Base-by-base conservation (phyloP, 2,113 vertebrate species). In the Oxyruncus cristatus region DNA sequence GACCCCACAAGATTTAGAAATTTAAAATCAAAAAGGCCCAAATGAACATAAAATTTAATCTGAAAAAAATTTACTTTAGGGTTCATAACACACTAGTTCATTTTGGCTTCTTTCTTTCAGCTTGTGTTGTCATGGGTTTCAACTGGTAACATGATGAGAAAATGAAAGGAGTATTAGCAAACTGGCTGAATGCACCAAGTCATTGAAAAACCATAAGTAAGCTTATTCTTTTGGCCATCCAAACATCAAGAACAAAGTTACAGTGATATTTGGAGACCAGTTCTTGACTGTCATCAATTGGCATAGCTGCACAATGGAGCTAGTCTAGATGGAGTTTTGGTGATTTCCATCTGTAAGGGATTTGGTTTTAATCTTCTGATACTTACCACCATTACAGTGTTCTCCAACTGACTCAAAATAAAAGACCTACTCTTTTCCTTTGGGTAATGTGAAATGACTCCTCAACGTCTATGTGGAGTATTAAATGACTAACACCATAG, bases 341-440 rank as follows among this genome's bases (percentile, higher is more conserved):
- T 55, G 88, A 82, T 90, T 92, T 96, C 81, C 70, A 72, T 88
- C 62, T 88, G 62, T 49, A 83, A 76, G 44, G 58, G 74, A 82
- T 96, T 95, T 85, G 46, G 16, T 53, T 87, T 85, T 89, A 92
- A 72, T 88, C 74, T 91, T 89, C 71, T 85, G 42, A 42, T 89
- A 33, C 35, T 47, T 46, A 23, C 50, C 70, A 53, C 59, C 9
- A 47, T 77, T 88, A 55, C 2, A 79, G 26, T 27, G 58, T 89
- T 95, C 74, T 94, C 77, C 46, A 94, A n/a, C 55, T 85, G 66
- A 83, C 24, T 50, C 42, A 88, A 73, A 95, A 85, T 65, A 82
- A 85, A 92, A 85, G 23, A 59, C 18, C 9, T 52, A 9, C 21
- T 58, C 15, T 75, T 91, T 88, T 76, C 37, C n/a, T 85, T 46